Percentiles rank a stretch among this genome's conserved stretches.
Evolutionary conservation across 1,140 invertebrate species (phyloP).

Genomic region (Bilobella aurantiaca): DNA sequence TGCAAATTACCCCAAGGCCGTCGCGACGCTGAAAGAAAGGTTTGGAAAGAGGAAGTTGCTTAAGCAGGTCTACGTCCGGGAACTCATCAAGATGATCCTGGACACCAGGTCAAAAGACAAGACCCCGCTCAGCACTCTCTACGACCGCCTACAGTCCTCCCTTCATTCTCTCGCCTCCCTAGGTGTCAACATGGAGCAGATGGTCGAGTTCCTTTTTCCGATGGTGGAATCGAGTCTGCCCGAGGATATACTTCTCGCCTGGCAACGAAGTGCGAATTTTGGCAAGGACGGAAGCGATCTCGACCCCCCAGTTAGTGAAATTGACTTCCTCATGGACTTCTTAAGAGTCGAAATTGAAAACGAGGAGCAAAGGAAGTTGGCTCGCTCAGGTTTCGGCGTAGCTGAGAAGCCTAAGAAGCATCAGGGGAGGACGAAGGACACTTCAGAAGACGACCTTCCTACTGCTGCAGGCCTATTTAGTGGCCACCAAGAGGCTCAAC

Average conservation of each 20-base stretch:
- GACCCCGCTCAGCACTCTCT: constrained; percentile 13
- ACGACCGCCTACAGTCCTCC: constrained; percentile 31
- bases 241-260: constrained; percentile 36
- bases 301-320: neutral
- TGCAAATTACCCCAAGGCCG: constrained; percentile 5
- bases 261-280: constrained; percentile 32
- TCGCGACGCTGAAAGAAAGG: neutral
- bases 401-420: too few species aligned
- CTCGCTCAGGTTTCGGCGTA: constrained; percentile 2
- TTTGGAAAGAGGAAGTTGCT: neutral
- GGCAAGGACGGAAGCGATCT: neutral
- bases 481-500: neutral
- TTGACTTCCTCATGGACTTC: constrained; percentile 32
- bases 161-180: constrained; percentile 38
- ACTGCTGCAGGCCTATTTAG: neutral
- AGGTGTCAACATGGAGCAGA: constrained; percentile 38
- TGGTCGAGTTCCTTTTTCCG: constrained; percentile 38
- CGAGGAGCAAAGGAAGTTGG: constrained; percentile 34
- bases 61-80: constrained; percentile 4
- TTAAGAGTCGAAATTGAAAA: constrained; percentile 30
- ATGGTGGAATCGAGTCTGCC: constrained; percentile 37
- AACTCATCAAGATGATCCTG: neutral
- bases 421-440: constrained; percentile 33
- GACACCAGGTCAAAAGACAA: neutral
- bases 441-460: neutral